Evolutionary conservation across 2,113 vertebrate species (phyloP).

Genomic region (Odontophorus gujanensis): DNA sequence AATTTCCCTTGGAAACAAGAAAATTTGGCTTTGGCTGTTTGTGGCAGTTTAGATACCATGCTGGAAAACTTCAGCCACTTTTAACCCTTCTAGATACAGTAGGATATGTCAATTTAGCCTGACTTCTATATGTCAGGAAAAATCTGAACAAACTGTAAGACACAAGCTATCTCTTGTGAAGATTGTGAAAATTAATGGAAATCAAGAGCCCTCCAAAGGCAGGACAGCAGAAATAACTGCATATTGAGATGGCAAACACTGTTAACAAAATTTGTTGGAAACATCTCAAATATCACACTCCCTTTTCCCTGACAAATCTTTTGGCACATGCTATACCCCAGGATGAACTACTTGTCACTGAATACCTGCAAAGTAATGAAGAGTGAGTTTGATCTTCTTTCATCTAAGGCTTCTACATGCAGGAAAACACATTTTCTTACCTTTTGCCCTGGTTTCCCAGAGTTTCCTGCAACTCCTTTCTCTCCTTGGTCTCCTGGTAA

Average conservation of each 20-base stretch:
- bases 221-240: neutral
- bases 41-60: rapidly evolving
- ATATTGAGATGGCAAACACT: neutral
- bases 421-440: conserved; percentile 23
- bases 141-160: neutral
- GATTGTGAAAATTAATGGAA: neutral
- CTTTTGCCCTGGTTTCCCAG: conserved; percentile 60
- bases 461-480: conserved; percentile 37
- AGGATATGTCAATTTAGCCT: neutral
- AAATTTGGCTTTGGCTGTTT: neutral
- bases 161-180: neutral
- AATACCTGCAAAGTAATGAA: neutral
- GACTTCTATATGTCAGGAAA: neutral
- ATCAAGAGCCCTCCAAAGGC: neutral
- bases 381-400: neutral
- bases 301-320: neutral
- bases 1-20: neutral
- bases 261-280: neutral
- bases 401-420: neutral
- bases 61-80: neutral
- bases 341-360: neutral
- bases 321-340: neutral
- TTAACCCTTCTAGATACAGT: neutral
- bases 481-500: conserved; percentile 56
- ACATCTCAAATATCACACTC: neutral